A percentile compares a stretch with the other conserved stretches of the same genome.
These are phyloP conservation scores for Columba livia DNA, from an alignment of 2,113 vertebrate genomes.

Conservation along the genomic window DNA sequence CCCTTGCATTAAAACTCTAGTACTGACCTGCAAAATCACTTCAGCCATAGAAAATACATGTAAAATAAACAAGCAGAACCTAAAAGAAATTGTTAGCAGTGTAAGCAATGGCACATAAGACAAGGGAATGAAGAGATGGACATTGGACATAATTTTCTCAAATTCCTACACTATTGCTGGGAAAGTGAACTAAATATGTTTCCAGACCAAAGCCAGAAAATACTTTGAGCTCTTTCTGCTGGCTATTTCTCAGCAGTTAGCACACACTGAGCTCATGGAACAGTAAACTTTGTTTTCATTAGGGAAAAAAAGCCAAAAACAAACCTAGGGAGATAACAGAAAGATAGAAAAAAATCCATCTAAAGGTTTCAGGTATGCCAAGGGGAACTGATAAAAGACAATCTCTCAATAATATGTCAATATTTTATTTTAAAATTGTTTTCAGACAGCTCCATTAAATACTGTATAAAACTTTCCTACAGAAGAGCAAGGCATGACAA, in stretches of 20 bases:
- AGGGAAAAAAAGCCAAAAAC: neutral
- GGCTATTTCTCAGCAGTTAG: neutral
- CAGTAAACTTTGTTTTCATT: neutral
- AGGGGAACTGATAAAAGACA: neutral
- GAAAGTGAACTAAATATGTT: neutral
- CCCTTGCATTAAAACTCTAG: neutral
- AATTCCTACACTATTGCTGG: neutral
- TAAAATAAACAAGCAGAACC: neutral
- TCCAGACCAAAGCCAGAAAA: neutral
- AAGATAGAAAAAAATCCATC: neutral
- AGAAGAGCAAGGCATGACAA: neutral
- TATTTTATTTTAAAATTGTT: constrained; percentile 10
- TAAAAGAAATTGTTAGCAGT: neutral
- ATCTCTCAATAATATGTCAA: neutral
- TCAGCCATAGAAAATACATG: neutral
- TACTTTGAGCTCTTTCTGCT: neutral
- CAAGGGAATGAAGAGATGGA: neutral
- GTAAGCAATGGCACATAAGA: neutral
- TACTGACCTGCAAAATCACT: neutral
- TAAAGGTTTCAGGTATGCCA: neutral
- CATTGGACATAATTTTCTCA: neutral
- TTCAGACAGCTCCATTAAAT: constrained; percentile 1
- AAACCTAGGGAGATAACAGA: neutral
- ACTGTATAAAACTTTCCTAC: neutral
- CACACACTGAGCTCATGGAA: neutral